phyloP scores from a whole-genome alignment of 2,113 vertebrate species.

The Mus pahari region DNA sequence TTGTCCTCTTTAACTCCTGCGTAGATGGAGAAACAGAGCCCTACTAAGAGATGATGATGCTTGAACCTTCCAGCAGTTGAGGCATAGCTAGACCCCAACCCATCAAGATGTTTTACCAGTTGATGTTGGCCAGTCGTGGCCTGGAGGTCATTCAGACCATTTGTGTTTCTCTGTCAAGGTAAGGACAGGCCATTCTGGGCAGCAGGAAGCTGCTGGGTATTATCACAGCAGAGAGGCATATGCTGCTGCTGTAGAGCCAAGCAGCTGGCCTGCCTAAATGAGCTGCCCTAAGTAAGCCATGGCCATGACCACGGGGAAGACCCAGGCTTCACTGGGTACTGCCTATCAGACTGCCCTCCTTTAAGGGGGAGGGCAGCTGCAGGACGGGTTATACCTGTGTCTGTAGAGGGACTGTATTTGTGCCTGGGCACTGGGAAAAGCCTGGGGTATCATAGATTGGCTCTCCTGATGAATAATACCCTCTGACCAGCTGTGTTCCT shows the following conservation, averaged over 20 bases:
- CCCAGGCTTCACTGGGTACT: background rate
- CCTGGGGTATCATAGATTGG: background rate
- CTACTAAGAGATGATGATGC: background rate
- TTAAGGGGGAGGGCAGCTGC: background rate
- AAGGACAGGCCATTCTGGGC: background rate
- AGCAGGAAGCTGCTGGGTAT: background rate
- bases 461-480: background rate
- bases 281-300: background rate
- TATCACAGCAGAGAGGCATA: background rate
- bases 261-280: background rate
- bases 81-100: background rate
- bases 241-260: background rate
- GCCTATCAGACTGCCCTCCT: background rate
- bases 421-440: background rate
- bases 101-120: background rate
- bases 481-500: background rate
- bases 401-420: background rate
- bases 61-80: background rate
- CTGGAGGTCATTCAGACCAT: background rate
- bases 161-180: background rate
- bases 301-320: background rate
- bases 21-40: constrained; percentile 13
- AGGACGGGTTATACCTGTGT: background rate
- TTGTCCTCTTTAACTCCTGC: background rate
- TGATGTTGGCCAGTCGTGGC: background rate